Evolutionary conservation across 2,113 vertebrate species (phyloP), one percentile per base, ranked within the genome.

Genomic region (Rhynchopsitta pachyrhyncha): DNA sequence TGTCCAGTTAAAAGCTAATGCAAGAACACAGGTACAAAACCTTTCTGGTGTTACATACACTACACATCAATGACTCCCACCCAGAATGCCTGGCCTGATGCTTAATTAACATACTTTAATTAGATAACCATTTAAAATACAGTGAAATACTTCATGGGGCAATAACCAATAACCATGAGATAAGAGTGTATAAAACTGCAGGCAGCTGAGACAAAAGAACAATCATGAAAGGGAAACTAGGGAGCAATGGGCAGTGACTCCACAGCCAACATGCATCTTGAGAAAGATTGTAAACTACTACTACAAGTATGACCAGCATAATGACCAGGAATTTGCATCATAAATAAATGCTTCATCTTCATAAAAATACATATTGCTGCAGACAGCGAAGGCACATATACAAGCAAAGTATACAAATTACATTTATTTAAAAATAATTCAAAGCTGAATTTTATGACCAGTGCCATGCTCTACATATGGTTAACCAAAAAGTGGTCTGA

Each of bases 41-140:
- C 41, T 62, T 17, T 5, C 39, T 4, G 6, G 52, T 49, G 74
- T 62, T 70, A 85, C 11, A 23, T 47, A 67, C 33, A 41, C 44
- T 62, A 88, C 55, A 49, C 81, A 76, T 50, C 74, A 67, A 7
- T 29, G 42, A 88, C 7, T 94, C 64, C 59, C 49, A 90, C 13
- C 11, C 71, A 70, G 59, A 93, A 90, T 8, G 41, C 37, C 63
- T 42, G 6, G 50, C 11, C 68, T 67, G 59, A 66, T 94, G 85
- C 44, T 94, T 83, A 90, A 90, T 85, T 94, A 79, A 94, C 84
- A 73, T 2, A 57, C 31, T 86, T 80, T 83, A 93, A 94, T 86
- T 82, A 93, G 63, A 92, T 55, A 75, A 75, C 49, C 53, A 68
- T 60, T 86, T 92, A 78, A 88, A 76, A 88, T 33, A 69, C 25